phyloP scores from a whole-genome alignment of 1,140 invertebrate species.

The Marisa cornuarietis region DNA sequence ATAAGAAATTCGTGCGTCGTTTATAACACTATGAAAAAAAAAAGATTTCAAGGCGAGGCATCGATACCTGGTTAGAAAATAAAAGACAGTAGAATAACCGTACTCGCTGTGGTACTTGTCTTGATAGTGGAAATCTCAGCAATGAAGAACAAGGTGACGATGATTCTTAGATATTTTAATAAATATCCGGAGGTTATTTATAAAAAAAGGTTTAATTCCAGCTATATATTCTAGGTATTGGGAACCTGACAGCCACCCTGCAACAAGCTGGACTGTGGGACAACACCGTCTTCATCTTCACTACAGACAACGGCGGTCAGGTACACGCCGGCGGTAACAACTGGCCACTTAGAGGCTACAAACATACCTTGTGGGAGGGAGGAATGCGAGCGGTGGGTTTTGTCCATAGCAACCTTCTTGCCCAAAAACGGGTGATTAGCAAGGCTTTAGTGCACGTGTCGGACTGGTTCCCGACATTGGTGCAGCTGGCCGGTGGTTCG shows the following conservation, averaged over 20 bases:
- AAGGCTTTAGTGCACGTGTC: conserved; percentile 51
- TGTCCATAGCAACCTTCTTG: conserved; percentile 41
- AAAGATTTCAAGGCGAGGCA: too few species aligned
- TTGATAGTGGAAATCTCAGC: neutral
- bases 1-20: too few species aligned
- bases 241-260: neutral
- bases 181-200: too few species aligned
- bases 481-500: conserved; percentile 47
- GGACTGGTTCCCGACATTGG: conserved; percentile 60
- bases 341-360: conserved; percentile 67
- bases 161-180: neutral
- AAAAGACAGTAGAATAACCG: too few species aligned
- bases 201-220: too few species aligned
- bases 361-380: conserved; percentile 69
- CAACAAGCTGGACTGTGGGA: conserved; percentile 59
- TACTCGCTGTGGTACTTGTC: neutral
- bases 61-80: too few species aligned
- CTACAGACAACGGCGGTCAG: conserved; percentile 65
- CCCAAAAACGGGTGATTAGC: conserved; percentile 34
- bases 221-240: neutral
- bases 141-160: conserved; percentile 35
- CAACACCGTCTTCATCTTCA: conserved; percentile 58
- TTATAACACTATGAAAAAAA: too few species aligned
- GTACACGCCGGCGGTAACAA: conserved; percentile 65
- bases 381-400: conserved; percentile 59